Percentiles rank a stretch among this genome's conserved stretches.
Conservation (phyloP, 2,113 vertebrate species). For the Chamaea fasciata region DNA sequence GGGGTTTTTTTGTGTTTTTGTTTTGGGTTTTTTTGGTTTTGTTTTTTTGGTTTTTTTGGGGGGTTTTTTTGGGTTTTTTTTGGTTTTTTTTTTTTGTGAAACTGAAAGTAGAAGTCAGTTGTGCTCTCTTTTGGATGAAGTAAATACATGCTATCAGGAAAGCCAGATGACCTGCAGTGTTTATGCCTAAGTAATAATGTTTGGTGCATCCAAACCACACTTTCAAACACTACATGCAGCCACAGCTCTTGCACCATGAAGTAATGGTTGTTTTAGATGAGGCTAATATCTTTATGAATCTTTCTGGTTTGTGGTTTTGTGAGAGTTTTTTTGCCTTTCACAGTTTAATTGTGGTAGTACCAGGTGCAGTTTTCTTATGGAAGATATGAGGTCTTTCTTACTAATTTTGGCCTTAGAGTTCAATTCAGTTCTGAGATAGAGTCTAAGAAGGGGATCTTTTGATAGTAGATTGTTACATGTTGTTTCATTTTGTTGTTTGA, state of each 20-base stretch:
- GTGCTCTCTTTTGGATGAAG: background rate
- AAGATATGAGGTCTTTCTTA: background rate
- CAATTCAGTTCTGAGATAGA: background rate
- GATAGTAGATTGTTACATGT: background rate
- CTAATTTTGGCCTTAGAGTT: background rate
- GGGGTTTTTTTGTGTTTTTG: background rate
- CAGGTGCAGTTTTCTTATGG: background rate
- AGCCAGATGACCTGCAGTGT: background rate
- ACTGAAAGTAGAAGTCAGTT: background rate
- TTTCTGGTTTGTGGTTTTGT: background rate
- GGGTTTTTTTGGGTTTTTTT: background rate
- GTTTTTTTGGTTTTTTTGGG: too few relatives aligned
- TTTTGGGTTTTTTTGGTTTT: too few relatives aligned
- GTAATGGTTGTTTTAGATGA: background rate
- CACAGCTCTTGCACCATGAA: background rate
- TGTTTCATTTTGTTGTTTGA: background rate
- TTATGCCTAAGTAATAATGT: background rate
- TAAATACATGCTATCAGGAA: background rate
- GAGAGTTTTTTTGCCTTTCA: fast-evolving
- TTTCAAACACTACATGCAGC: background rate
- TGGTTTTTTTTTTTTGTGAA: background rate
- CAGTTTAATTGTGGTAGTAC: background rate
- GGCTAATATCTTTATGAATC: background rate
- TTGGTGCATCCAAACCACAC: background rate
- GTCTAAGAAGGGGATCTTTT: background rate